Evolutionary conservation across 1,140 invertebrate genomes (phyloP).

Genomic region (Calosoma granatense): DNA sequence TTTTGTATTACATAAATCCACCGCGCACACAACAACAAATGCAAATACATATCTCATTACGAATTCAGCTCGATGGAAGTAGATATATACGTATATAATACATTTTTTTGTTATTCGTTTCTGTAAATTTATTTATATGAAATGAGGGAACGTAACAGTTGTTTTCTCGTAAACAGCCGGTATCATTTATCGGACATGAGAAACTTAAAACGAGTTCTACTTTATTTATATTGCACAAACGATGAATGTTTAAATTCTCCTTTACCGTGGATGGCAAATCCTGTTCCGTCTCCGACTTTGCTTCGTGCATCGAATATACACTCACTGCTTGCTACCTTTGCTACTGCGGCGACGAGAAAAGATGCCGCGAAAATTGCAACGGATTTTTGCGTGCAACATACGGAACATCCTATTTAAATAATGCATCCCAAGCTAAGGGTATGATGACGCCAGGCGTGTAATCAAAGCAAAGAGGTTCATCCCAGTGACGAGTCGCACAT

Average conservation of each 20-base stretch:
- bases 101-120: too few species aligned
- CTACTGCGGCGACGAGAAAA: neutral
- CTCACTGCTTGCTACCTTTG: neutral
- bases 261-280: too few species aligned
- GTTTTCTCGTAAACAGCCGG: neutral
- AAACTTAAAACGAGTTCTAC: neutral
- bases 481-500: too few species aligned
- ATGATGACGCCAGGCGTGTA: neutral
- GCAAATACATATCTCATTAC: too few species aligned
- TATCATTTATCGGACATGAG: neutral
- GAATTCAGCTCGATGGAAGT: too few species aligned
- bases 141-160: neutral
- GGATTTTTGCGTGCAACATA: neutral
- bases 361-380: neutral
- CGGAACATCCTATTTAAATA: neutral
- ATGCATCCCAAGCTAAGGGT: neutral
- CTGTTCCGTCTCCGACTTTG: too few species aligned
- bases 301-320: too few species aligned
- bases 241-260: neutral
- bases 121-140: too few species aligned
- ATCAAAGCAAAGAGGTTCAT: too few species aligned
- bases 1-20: too few species aligned
- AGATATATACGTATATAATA: too few species aligned
- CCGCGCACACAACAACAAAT: too few species aligned
- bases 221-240: slow-evolving; percentile 5